These are phyloP conservation scores for Macrotis lagotis DNA, from an alignment of 2,113 vertebrate species.

Conservation along the genomic window DNA sequence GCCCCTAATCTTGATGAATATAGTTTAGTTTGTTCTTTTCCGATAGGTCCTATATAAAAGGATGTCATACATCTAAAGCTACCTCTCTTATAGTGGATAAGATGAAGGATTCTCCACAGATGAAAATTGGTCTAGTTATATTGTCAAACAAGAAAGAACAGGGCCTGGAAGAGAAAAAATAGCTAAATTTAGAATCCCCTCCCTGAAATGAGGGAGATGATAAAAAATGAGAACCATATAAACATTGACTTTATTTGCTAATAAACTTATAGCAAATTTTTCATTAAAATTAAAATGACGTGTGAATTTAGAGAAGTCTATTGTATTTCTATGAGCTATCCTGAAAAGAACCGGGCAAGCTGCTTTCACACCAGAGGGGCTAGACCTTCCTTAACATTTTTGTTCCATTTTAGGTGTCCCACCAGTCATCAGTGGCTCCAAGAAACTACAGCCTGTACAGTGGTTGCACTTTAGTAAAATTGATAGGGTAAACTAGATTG, in stretches of 20 bases:
- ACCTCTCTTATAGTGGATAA: not conserved
- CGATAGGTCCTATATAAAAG: not conserved
- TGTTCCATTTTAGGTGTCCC: no score
- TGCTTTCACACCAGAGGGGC: no score
- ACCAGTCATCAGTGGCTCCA: no score
- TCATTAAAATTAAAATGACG: not conserved
- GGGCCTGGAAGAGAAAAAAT: not conserved
- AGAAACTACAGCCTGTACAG: no score
- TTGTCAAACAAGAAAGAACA: not conserved
- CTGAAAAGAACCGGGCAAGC: no score
- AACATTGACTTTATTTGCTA: not conserved
- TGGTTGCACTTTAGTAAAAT: no score
- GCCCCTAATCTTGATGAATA: not conserved
- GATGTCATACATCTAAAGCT: not conserved
- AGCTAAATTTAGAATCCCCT: not conserved
- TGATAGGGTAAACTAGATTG: no score
- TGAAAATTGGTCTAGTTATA: not conserved
- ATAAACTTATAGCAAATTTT: no score
- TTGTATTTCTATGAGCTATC: not conserved
- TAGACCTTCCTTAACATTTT: no score
- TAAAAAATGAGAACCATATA: not conserved
- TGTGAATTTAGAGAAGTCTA: not conserved
- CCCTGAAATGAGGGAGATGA: not conserved
- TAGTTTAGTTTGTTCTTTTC: not conserved
- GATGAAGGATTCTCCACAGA: not conserved